Base-by-base conservation (phyloP, 1,140 invertebrate genomes). In the Caenorhabditis latens region DNA sequence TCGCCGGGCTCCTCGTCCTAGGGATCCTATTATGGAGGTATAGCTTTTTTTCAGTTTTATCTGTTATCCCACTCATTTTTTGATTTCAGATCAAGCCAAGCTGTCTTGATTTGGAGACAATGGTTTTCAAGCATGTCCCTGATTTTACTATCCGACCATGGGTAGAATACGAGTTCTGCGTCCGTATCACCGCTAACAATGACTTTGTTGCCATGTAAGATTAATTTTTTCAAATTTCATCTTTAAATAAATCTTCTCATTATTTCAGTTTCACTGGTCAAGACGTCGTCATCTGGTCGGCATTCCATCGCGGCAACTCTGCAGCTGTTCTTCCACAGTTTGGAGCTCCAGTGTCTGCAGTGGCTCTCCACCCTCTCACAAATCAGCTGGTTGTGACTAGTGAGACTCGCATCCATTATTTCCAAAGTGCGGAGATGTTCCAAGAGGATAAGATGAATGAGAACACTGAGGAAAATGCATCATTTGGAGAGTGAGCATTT, bases 81-180 rank as follows among this genome's bases (percentile, higher is more conserved):
- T 14, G 13, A 42, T 46, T 71, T 46, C 67, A 79, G 71, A n/a
- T 79, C 1, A 79, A 79, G n/a, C 71, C 71, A 19, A 79, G 9
- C 24, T 79, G 71, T 50, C n/a, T 79, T 40, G 71, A 79, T 79
- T 24, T 79, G 19, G 71, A 79, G 13, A 79, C 71, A 24, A 79
- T 79, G 71, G 46, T 50, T 11, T 5, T 79, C 6, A 79, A 79
- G 21, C 50, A 24, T 16, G 4, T 3, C 6, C 71, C 71, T 5
- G 71, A 79, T 50, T 79, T 79, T 11, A 24, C 19, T 13, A 24
- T 14, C 13, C 13, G 8, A 2, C 43, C n/a, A 6, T 79, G 71
- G 71, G 21, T 50, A 14, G 71, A 79, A 19, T 50, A 13, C 24
- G 71, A 32, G 0, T 79, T 32, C 14, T 13, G 1, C 5, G 11